Base-by-base conservation (phyloP, 2,113 vertebrate species). In the Centropus unirufus region DNA sequence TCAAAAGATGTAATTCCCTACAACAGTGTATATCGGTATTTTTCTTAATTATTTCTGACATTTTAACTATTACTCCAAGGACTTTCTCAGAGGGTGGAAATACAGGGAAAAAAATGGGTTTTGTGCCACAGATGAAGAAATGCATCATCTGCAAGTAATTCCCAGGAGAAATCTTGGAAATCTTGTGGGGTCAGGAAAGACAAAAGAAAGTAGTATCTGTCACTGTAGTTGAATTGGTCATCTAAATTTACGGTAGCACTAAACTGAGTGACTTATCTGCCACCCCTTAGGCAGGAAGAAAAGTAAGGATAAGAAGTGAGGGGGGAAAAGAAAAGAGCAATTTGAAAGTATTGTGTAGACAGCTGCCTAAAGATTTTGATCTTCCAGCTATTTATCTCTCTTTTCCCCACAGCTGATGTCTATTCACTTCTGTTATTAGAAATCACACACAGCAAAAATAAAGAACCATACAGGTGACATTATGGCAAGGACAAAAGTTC, bases 21-120 rank as follows among this genome's bases (percentile, higher is more conserved):
- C 96, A 95, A 94, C 80, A 95, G 93, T 90, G 83, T 96, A 91
- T 79, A 95, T 96, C 90, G 86, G 94, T 97, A 98, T 98, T 98
- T 98, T 98, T 98, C 98, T 98, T 98, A 98, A 98, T 98, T 98
- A 98, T 98, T 98, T 98, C 93, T 98, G 98, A 98, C 98, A 97
- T 96, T 98, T 97, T 97, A 97, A 90, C 96, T 98, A 95, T 98
- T 98, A 97, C 90, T 96, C 94, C 92, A 95, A 83, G 90, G 96
- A 95, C 90, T 97, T 98, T 97, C 96, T 97, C 93, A 89, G 96
- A 97, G 95, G 89, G 95, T 14, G 95, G 76, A 96, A 94, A 97
- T 97, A 95, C 96, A 96, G 78, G 58, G 74, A 76, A 95, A 97
- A 97, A 98, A 97, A 97, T 97, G 96, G 76, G 51, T 62, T 95